These are phyloP conservation scores for Remorina albescens DNA, from an alignment of 2,797 vertebrate genomes.

Conservation along the genomic window DNA sequence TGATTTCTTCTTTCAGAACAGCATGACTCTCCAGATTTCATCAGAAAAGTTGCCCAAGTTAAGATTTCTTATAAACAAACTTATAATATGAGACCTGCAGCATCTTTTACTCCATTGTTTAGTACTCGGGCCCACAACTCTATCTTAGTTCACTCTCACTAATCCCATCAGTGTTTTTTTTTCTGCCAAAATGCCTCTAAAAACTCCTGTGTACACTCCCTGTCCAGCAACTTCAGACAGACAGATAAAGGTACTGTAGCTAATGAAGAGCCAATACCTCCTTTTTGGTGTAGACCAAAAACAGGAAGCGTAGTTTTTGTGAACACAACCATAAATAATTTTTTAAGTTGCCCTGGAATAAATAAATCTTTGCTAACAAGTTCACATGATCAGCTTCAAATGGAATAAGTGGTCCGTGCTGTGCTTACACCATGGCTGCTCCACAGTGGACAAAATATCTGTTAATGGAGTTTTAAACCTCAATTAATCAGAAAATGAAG, in stretches of 20 bases:
- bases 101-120: not conserved
- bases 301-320: not conserved
- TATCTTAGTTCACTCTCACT: not conserved
- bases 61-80: too few species aligned
- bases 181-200: not conserved
- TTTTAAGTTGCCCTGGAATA: not conserved
- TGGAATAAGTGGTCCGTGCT: not conserved
- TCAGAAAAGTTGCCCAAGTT: too few species aligned
- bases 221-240: not conserved
- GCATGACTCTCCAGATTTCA: not conserved
- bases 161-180: not conserved
- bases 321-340: constrained; percentile 3
- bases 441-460: not conserved
- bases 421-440: not conserved
- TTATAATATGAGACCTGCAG: too few species aligned
- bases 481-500: not conserved
- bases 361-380: not conserved
- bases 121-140: not conserved
- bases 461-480: not conserved
- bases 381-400: not conserved
- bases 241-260: not conserved
- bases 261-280: not conserved
- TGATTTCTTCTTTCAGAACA: constrained; percentile 22
- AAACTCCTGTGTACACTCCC: not conserved
- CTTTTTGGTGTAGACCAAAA: too few species aligned